A percentile compares a stretch with the other conserved stretches of the same genome.
These are phyloP conservation scores for Poeciliopsis occidentalis DNA, from an alignment of 2,113 vertebrate genomes.

Conservation along the genomic window DNA sequence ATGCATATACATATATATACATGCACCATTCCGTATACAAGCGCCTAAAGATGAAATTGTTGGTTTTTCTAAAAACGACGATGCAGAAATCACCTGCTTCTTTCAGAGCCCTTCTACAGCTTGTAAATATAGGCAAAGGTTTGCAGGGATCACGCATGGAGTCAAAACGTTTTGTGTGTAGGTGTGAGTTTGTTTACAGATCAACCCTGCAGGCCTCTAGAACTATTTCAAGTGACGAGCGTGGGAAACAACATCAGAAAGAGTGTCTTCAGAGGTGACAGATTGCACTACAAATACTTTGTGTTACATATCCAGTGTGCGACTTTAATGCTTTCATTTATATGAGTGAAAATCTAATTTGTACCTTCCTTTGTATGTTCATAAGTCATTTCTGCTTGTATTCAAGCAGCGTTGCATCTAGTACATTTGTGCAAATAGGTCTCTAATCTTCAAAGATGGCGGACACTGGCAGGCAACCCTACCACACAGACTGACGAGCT, in stretches of 20 bases:
- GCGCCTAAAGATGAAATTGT: slow-evolving; percentile 44
- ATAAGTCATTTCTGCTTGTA: not conserved
- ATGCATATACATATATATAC: not conserved
- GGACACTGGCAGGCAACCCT: not conserved
- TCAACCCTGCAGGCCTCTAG: slow-evolving; percentile 40
- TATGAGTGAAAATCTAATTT: not conserved
- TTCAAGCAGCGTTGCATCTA: not conserved
- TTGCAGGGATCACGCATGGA: slow-evolving; percentile 35
- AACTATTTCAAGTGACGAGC: slow-evolving; percentile 73
- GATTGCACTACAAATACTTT: slow-evolving; percentile 19
- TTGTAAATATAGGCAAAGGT: slow-evolving; percentile 19
- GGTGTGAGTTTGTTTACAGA: slow-evolving; percentile 16
- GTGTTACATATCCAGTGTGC: slow-evolving; percentile 11
- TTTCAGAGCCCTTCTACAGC: slow-evolving; percentile 13
- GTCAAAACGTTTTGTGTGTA: slow-evolving; percentile 9
- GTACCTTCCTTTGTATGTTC: not conserved
- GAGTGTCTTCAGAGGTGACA: slow-evolving; percentile 49
- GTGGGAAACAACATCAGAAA: slow-evolving; percentile 74
- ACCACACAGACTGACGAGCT: not conserved
- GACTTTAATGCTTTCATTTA: not conserved
- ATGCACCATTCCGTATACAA: slow-evolving; percentile 29
- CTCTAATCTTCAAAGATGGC: not conserved
- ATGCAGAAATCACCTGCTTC: slow-evolving; percentile 50
- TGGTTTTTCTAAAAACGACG: slow-evolving; percentile 40
- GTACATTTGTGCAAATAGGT: not conserved